Base-by-base conservation (phyloP, 2,888 invertebrate genomes). In the Agrochola macilenta region DNA sequence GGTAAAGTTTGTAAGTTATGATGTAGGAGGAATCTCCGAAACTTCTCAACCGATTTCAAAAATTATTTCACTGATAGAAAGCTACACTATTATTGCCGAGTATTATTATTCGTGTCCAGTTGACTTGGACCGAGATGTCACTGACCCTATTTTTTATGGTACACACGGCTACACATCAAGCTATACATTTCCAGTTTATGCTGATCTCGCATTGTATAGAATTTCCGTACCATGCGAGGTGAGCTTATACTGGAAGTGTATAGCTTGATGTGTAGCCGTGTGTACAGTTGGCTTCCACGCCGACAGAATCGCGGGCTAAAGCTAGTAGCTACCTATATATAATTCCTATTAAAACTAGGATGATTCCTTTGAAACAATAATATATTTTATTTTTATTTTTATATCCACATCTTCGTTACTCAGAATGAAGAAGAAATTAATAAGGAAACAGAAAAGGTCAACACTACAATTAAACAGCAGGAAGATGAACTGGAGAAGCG, bases 351-450 rank as follows among this genome's bases (percentile, higher is more conserved):
- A 63, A 39, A 39, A 64, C 8, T n/a, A 14, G 23, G 23, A 64
- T 39, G 12, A 14, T n/a, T 63, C 4, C 7, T 64, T 11, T 17
- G n/a, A 26, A 1, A 57, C 23, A 35, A n/a, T 17, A 11, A 11
- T 5, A 0, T 7, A 7, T 11, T 11, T 43, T 11, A 1, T 43
- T 43, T 43, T n/a, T n/a, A n/a, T n/a, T n/a, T 43, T 43, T 11
- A 0, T 43, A 11, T 2, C 43, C 1, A 11, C 43, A 43, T 43
- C 43, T 9, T 43, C 5, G n/a, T 57, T 23, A 65, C 82, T 79
- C 76, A 95, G 95, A 90, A 93, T 78, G 91, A 93, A 89, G 90
- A 90, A 5, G 90, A 91, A 87, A 91, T 93, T 82, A 91, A 84
- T 43, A 86, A 57, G 2, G 91, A 94, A 76, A 89, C 90, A 14